Percentiles rank a stretch among this genome's conserved stretches.
phyloP scores from a whole-genome alignment of 2,888 invertebrate species.

The Omphaloscelis lunosa region DNA sequence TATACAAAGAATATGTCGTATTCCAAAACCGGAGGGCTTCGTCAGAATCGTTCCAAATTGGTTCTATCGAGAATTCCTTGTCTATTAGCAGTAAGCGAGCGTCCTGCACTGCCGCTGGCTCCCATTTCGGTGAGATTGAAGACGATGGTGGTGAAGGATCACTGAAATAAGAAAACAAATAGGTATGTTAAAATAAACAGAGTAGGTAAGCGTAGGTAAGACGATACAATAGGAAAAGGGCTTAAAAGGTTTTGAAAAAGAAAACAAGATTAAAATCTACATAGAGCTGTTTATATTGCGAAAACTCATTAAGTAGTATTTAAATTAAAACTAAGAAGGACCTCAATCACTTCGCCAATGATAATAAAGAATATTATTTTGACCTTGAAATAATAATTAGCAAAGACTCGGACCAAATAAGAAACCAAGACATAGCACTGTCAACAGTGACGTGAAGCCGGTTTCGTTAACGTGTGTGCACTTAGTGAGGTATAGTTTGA shows the following conservation, averaged over 20 bases:
- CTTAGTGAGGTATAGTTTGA: too few relatives aligned
- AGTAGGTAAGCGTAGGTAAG: too few relatives aligned
- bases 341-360: not conserved
- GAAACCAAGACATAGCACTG: too few relatives aligned
- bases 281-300: not conserved
- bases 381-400: conserved; percentile 3
- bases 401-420: too few relatives aligned
- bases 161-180: conserved; percentile 9
- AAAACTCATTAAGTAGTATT: not conserved
- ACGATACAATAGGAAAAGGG: too few relatives aligned
- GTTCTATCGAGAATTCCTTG: conserved; percentile 18
- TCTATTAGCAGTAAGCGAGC: conserved; percentile 41
- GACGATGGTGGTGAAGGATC: conserved; percentile 39
- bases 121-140: conserved; percentile 41
- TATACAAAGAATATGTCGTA: conserved; percentile 80
- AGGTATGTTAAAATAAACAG: not conserved
- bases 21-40: conserved; percentile 80
- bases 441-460: too few relatives aligned
- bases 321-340: not conserved
- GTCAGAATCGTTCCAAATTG: conserved; percentile 53
- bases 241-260: not conserved
- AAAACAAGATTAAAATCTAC: not conserved
- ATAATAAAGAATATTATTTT: not conserved
- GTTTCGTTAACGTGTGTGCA: too few relatives aligned
- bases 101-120: conserved; percentile 18